Base-by-base conservation (phyloP, 2,113 vertebrate genomes). In the Numenius arquata region DNA sequence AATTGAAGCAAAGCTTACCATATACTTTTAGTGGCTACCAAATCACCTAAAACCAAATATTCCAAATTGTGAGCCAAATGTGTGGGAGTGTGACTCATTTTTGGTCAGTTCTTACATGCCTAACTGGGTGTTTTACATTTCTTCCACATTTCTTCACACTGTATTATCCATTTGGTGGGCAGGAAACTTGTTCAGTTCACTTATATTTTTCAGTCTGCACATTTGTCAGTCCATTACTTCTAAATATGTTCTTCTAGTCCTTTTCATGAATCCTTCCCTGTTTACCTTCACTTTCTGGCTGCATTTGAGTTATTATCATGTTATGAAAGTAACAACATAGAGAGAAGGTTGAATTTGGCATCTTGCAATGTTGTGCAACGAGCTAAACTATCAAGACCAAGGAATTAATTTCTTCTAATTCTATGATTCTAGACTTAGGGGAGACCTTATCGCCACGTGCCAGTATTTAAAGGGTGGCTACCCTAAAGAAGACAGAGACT, bases 1-100 rank as follows among this genome's bases (percentile, higher is more conserved):
- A 85, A 95, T 93, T 81, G 89, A 91, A 91, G 66, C 87, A 89
- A 92, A 90, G 34, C 72, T 90, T 78, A 73, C 89, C 68, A 70
- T 68, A 72, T 29, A 74, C 47, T 96, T 96, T 94, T 93, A 56
- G 82, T 96, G 80, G 85, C 94, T 95, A 95, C 52, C 58, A 87
- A 94, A 94, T 93, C 71, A 94, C 80, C 29, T 95, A 92, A 71
- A 97, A 82, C 80, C 55, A 82, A 93, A 40, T 23, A 95, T 72
- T 90, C 79, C 47, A 12, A 88, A 29, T n/a, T 32, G 17, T 19
- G 76, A 93, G 75, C 71, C 85, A 92, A 84, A 66, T 48, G 73
- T 11, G 90, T 92, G 65, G 93, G 88, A 85, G 85, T 84, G 41
- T 95, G 85, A 97, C 75, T 97, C 94, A 80, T 83, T 84, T 91